Percentiles rank a stretch among this genome's conserved stretches.
Conservation (phyloP, 2,113 vertebrate species). For the Heteronetta atricapilla region DNA sequence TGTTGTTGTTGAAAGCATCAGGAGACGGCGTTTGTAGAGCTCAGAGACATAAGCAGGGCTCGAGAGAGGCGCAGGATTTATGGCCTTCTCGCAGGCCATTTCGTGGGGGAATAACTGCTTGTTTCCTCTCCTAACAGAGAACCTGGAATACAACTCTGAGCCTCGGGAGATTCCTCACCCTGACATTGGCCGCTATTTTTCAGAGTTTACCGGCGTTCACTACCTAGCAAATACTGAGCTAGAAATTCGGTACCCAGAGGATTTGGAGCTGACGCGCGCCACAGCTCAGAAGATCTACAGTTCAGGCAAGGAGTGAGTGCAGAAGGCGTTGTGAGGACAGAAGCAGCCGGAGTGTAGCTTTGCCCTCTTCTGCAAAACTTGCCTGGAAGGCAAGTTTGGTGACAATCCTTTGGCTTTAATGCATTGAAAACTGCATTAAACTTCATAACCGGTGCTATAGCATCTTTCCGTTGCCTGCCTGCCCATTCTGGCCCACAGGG, state of each 20-base stretch:
- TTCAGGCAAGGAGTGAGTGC: conserved; percentile 71
- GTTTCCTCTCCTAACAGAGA: conserved; percentile 80
- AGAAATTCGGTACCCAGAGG: conserved; percentile 88
- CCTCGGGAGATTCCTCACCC: conserved; percentile 93
- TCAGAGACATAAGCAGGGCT: background rate
- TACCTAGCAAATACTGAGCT: conserved; percentile 92
- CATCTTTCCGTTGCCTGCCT: conserved; percentile 5
- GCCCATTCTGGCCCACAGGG: conserved; percentile 43
- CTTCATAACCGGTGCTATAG: conserved; percentile 19
- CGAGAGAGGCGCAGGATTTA: accelerated
- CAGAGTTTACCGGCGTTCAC: conserved; percentile 85
- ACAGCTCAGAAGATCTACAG: conserved; percentile 86
- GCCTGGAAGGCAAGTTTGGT: conserved; percentile 6
- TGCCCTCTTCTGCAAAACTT: conserved; percentile 39
- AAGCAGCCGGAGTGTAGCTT: conserved; percentile 61
- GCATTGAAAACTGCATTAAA: conserved; percentile 39
- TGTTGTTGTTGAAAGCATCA: background rate
- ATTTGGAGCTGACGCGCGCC: conserved; percentile 80
- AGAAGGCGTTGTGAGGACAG: background rate
- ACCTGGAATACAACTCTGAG: conserved; percentile 88
- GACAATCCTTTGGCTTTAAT: conserved; percentile 45
- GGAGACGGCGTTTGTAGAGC: background rate
- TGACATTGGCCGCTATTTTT: conserved; percentile 93
- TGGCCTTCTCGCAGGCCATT: background rate
- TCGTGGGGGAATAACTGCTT: background rate